Evolutionary conservation across 2,797 vertebrate species (phyloP).

Genomic region (Vespertilio murinus): DNA sequence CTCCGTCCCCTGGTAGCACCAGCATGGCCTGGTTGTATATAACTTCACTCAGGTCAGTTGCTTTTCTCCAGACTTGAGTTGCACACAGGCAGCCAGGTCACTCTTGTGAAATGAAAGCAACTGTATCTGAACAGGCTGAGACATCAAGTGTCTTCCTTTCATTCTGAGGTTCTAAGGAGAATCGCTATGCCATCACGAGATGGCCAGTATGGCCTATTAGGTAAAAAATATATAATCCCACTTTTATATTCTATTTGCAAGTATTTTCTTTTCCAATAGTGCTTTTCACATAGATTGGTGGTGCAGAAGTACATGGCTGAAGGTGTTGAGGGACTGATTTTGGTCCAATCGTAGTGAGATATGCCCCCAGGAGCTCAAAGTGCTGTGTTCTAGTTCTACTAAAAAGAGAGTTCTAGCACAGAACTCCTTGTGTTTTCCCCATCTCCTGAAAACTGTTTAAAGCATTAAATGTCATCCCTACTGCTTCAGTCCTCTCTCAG

Average conservation of each 20-base stretch:
- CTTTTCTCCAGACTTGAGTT: neutral
- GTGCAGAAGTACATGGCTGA: neutral
- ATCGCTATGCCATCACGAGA: neutral
- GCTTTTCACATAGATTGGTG: neutral
- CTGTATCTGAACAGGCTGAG: neutral
- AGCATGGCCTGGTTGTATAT: neutral
- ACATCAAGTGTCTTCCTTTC: neutral
- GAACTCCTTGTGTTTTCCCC: neutral
- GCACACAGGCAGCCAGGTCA: neutral
- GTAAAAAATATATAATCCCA: slow-evolving; percentile 11
- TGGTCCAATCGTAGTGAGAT: neutral
- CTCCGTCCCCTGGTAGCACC: too few species aligned
- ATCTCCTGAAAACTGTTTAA: neutral
- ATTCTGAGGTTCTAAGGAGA: neutral
- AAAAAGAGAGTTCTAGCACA: neutral
- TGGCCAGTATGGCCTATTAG: neutral
- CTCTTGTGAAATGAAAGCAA: neutral
- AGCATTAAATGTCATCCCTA: neutral
- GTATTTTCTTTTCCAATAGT: slow-evolving; percentile 25
- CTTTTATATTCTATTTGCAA: slow-evolving; percentile 28
- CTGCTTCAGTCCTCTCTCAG: neutral
- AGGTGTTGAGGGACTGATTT: neutral
- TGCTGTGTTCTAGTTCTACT: neutral
- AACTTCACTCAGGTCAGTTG: neutral
- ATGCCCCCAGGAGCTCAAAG: neutral